These are phyloP conservation scores for Oriolus oriolus DNA, from an alignment of 2,113 vertebrate genomes.

Conservation along the genomic window DNA sequence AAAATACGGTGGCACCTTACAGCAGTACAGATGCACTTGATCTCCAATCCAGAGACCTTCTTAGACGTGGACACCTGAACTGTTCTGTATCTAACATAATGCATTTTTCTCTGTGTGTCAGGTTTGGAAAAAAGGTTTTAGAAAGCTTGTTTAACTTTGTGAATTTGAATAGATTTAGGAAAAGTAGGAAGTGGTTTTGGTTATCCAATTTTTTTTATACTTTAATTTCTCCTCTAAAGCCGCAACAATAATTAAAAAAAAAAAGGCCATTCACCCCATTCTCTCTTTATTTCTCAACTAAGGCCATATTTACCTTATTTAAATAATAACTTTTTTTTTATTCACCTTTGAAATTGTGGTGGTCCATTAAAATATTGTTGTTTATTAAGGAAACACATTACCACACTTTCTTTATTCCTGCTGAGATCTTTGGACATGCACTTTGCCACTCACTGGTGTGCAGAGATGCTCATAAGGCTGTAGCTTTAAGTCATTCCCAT, in stretches of 20 bases:
- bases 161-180: neutral
- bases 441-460: neutral
- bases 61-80: neutral
- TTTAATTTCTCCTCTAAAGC: neutral
- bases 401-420: neutral
- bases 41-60: neutral
- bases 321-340: neutral
- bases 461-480: neutral
- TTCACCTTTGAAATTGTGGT: neutral
- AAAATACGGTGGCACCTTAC: accelerated
- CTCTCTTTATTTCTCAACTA: neutral
- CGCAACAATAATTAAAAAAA: neutral
- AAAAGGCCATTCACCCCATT: neutral
- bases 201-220: neutral
- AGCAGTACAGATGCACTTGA: too few species aligned
- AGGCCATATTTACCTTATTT: neutral
- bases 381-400: neutral
- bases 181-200: neutral
- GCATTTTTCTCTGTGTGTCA: neutral
- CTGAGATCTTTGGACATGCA: neutral
- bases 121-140: neutral
- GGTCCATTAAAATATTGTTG: neutral
- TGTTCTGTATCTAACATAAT: neutral
- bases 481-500: neutral
- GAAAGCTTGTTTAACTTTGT: neutral